Conservation (phyloP, 2,113 vertebrate genomes). For the Pomatostomus ruficeps region DNA sequence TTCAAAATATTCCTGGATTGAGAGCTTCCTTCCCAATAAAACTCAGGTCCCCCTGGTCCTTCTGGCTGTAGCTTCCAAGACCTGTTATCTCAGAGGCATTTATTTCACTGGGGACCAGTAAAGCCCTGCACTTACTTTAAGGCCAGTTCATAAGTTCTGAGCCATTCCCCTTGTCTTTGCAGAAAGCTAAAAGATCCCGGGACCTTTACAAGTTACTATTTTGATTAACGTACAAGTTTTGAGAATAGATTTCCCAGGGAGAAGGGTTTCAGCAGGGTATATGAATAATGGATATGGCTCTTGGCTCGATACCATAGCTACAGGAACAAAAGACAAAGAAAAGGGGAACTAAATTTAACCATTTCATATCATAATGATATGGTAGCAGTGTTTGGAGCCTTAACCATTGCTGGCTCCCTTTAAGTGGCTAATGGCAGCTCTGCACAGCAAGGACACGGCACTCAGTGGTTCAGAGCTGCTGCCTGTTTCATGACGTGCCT, state of each 20-base stretch:
- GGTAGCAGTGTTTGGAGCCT: neutral
- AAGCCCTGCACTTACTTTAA: neutral
- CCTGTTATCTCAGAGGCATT: neutral
- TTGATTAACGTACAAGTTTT: neutral
- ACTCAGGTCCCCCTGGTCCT: neutral
- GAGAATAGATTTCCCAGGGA: neutral
- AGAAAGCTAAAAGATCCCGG: neutral
- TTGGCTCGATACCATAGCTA: neutral
- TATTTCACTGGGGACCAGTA: neutral
- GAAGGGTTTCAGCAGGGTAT: neutral
- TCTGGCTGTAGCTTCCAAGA: neutral
- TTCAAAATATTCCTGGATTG: neutral
- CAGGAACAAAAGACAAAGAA: neutral
- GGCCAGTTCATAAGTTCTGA: neutral
- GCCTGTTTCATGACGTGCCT: accelerated
- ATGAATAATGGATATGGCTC: neutral
- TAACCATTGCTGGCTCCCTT: neutral
- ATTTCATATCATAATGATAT: neutral
- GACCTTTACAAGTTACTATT: neutral
- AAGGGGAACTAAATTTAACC: neutral
- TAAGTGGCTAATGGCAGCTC: neutral
- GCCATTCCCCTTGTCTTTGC: neutral
- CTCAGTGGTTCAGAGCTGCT: neutral
- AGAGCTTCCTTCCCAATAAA: neutral
- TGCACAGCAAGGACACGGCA: neutral